These are phyloP conservation scores for Muscicapa striata DNA, from an alignment of 2,797 vertebrate species.

Conservation along the genomic window DNA sequence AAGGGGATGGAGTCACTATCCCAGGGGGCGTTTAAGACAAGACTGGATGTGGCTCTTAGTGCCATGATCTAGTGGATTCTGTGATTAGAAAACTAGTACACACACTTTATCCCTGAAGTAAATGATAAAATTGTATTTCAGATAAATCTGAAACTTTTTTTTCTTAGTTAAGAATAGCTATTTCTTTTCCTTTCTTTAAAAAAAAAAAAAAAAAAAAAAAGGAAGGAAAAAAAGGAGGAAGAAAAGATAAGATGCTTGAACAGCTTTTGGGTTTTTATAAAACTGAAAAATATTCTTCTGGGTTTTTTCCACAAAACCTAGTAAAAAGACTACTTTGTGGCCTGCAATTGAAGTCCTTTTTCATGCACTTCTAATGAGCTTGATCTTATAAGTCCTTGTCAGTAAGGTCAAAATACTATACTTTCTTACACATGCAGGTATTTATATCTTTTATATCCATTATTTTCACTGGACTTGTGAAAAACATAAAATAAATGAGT, in stretches of 20 bases:
- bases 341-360: neutral
- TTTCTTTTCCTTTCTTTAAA: neutral
- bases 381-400: neutral
- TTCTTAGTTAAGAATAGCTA: neutral
- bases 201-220: neutral
- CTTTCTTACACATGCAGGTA: neutral
- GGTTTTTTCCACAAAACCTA: neutral
- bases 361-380: neutral
- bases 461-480: neutral
- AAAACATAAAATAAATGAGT: neutral
- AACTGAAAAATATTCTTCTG: neutral
- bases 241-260: fast-evolving
- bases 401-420: neutral
- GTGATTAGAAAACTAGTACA: neutral
- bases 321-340: neutral
- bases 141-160: neutral
- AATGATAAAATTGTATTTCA: neutral
- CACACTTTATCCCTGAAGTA: neutral
- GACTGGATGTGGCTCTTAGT: neutral
- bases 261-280: neutral
- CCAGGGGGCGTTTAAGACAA: neutral
- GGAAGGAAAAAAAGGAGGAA: fast-evolving
- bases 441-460: neutral
- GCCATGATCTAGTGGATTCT: neutral
- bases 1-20: neutral